Percentiles rank a stretch among this genome's conserved stretches.
These are phyloP conservation scores for Balanococcus diminutus DNA, from an alignment of 2,888 invertebrate genomes.

Conservation along the genomic window DNA sequence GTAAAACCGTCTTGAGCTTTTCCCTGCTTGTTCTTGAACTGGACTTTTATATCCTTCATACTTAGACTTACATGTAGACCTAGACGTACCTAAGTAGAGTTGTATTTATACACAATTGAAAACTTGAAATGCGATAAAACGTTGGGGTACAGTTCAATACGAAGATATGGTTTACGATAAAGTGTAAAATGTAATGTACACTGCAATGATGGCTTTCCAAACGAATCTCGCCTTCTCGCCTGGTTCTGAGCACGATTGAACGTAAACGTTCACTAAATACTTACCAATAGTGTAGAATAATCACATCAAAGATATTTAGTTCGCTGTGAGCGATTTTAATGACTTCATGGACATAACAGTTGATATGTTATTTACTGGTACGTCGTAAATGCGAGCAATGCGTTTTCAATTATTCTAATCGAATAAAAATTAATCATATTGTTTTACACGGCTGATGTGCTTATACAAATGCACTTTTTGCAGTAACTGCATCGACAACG, in stretches of 20 bases:
- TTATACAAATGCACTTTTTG: neutral
- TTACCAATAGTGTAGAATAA: neutral
- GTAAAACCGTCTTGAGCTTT: too few relatives aligned
- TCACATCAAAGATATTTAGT: neutral
- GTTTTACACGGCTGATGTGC: neutral
- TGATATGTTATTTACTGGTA: conserved; percentile 12
- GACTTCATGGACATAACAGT: conserved; percentile 13
- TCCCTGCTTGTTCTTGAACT: too few relatives aligned
- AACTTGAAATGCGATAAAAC: neutral
- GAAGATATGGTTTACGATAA: neutral
- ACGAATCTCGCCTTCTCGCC: neutral
- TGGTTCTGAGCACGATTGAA: neutral
- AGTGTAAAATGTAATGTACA: neutral
- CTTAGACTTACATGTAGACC: too few relatives aligned
- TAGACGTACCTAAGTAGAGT: too few relatives aligned
- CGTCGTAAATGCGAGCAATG: neutral
- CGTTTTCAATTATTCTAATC: neutral
- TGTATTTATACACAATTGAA: conserved; percentile 22
- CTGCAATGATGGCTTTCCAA: neutral
- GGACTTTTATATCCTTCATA: too few relatives aligned
- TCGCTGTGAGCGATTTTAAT: conserved; percentile 9
- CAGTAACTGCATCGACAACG: neutral
- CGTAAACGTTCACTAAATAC: neutral
- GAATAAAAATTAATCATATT: conserved; percentile 30
- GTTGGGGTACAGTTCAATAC: neutral